A percentile compares a stretch with the other conserved stretches of the same genome.
Evolutionary conservation across 1,140 invertebrate species (phyloP).

Genomic region (Palaemon carinicauda): DNA sequence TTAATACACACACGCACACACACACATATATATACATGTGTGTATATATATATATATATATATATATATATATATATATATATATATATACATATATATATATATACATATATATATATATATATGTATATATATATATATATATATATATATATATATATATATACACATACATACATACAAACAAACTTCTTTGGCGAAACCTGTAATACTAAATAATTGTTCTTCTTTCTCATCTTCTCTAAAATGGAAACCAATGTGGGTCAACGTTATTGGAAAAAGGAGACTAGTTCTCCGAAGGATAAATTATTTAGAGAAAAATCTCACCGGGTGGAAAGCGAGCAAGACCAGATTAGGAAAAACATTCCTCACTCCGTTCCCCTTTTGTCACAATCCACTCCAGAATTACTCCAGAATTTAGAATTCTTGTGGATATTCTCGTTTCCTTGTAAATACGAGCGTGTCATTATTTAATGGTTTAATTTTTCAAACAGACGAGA

Average conservation of each 20-base stretch:
- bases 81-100: constrained; percentile 14
- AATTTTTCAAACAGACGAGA: too few species aligned
- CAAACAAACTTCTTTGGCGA: neutral
- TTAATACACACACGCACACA: neutral
- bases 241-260: too few species aligned
- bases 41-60: constrained; percentile 21
- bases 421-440: too few species aligned
- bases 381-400: too few species aligned
- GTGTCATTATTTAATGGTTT: too few species aligned
- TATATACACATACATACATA: neutral
- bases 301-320: neutral
- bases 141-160: neutral
- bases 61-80: constrained; percentile 23
- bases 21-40: constrained; percentile 8
- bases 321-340: neutral
- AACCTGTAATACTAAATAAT: neutral
- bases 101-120: constrained; percentile 21
- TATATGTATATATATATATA: constrained; percentile 5
- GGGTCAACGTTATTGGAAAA: too few species aligned
- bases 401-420: too few species aligned
- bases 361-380: too few species aligned
- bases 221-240: too few species aligned
- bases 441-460: too few species aligned
- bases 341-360: too few species aligned
- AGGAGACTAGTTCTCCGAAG: too few species aligned